phyloP scores from a whole-genome alignment of 2,797 vertebrate species.

The Siniperca undulata region DNA sequence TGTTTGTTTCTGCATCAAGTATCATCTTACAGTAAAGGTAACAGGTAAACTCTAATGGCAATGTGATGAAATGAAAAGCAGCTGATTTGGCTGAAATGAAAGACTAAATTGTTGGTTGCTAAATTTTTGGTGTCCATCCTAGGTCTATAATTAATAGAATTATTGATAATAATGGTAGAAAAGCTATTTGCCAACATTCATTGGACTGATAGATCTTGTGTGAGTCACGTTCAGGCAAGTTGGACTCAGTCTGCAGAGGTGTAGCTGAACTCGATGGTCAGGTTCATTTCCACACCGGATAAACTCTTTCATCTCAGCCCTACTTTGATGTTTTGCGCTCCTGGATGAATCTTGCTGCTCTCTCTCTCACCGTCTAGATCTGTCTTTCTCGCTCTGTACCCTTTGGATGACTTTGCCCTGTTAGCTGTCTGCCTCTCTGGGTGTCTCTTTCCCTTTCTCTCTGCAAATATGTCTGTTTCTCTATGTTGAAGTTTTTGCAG shows the following conservation, averaged over 20 bases:
- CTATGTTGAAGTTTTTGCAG: constrained; percentile 5
- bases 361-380: constrained; percentile 41
- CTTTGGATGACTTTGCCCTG: constrained; percentile 64
- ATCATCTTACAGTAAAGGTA: not conserved
- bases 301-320: constrained; percentile 79
- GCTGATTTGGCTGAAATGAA: not conserved
- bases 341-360: constrained; percentile 72
- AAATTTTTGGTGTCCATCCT: not conserved
- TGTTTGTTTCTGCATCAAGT: not conserved
- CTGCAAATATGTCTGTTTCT: constrained; percentile 6
- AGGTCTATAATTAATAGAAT: not conserved
- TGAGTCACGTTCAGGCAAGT: constrained; percentile 51
- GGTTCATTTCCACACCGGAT: constrained; percentile 82
- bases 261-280: constrained; percentile 67
- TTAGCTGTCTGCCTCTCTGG: constrained; percentile 53
- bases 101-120: not conserved
- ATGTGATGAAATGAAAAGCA: not conserved
- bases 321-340: constrained; percentile 78
- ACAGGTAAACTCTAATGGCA: not conserved
- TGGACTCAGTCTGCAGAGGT: constrained; percentile 55
- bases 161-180: not conserved
- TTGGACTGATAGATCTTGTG: constrained; percentile 22
- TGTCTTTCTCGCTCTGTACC: constrained; percentile 55
- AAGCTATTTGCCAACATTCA: constrained; percentile 13
- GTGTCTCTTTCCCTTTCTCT: constrained; percentile 26